Conservation (phyloP, 2,113 vertebrate species). For the Puntigrus tetrazona region DNA sequence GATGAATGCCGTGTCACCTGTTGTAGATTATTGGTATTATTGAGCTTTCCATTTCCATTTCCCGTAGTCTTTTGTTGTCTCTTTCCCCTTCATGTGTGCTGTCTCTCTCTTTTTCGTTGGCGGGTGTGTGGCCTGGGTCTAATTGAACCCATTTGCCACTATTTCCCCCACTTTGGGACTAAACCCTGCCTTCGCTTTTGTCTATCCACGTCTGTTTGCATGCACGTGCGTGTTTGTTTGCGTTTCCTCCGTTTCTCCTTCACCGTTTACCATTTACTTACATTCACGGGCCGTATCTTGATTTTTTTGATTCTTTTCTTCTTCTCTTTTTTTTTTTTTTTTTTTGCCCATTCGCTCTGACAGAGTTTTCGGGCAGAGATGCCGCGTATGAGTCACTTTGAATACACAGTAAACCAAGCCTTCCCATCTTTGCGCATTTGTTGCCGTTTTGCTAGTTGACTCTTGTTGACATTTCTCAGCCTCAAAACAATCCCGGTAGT, state of each 20-base stretch:
- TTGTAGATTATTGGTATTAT: conserved; percentile 68
- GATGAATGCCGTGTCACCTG: conserved; percentile 72
- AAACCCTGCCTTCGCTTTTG: conserved; percentile 68
- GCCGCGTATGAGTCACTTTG: conserved; percentile 7
- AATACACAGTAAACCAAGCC: conserved; percentile 24
- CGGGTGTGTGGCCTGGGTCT: conserved; percentile 64
- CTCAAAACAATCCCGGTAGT: conserved; percentile 24
- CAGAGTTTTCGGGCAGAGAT: neutral
- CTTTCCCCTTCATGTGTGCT: conserved; percentile 38
- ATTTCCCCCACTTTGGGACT: conserved; percentile 77
- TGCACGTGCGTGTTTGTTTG: conserved; percentile 6
- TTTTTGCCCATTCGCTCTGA: neutral
- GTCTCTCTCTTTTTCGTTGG: conserved; percentile 43
- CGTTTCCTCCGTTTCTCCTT: neutral
- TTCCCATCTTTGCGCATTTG: conserved; percentile 15
- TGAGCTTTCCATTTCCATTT: conserved; percentile 53
- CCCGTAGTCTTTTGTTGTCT: conserved; percentile 57
- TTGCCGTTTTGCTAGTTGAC: conserved; percentile 27
- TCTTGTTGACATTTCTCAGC: conserved; percentile 36
- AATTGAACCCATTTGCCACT: conserved; percentile 82
- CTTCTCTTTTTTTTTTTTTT: no score
- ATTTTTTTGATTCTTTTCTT: neutral
- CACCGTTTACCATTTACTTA: neutral
- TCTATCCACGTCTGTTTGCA: conserved; percentile 57
- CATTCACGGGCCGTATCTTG: neutral